These are phyloP conservation scores for Mirza zaza DNA, from an alignment of 2,113 vertebrate species.

Conservation along the genomic window DNA sequence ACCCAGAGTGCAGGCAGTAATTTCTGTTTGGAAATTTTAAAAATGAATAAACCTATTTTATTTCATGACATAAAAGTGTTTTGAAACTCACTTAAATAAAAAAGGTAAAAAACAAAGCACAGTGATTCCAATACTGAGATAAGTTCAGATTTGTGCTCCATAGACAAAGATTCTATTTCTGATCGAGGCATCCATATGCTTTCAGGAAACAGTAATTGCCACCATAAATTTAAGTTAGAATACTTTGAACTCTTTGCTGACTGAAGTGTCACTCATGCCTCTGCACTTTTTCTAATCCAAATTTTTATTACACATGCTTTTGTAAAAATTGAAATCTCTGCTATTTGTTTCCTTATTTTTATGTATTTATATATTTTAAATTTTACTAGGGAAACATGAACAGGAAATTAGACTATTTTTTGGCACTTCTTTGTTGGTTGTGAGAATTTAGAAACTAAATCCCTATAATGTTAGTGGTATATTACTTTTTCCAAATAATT, in stretches of 20 bases:
- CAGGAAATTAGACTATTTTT: background rate
- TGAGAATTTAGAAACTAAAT: constrained; percentile 2
- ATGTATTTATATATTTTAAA: background rate
- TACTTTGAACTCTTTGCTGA: background rate
- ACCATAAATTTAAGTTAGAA: background rate
- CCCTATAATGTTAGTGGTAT: background rate
- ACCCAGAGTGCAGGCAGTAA: background rate
- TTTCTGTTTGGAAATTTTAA: background rate
- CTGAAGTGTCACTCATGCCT: background rate
- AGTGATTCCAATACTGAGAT: background rate
- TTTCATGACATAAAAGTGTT: background rate
- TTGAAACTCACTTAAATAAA: background rate
- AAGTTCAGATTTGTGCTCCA: background rate
- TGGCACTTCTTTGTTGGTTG: background rate
- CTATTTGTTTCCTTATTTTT: background rate
- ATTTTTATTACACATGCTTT: background rate
- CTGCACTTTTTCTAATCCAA: background rate
- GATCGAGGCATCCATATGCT: background rate
- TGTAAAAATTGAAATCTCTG: background rate
- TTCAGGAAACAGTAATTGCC: background rate
- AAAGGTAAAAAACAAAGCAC: background rate
- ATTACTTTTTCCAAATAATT: background rate
- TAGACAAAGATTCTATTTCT: background rate
- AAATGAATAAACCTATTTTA: background rate
- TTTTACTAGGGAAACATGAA: background rate